Evolutionary conservation across 2,888 invertebrate species (phyloP).

Genomic region (Acanthosepion lycidas): DNA sequence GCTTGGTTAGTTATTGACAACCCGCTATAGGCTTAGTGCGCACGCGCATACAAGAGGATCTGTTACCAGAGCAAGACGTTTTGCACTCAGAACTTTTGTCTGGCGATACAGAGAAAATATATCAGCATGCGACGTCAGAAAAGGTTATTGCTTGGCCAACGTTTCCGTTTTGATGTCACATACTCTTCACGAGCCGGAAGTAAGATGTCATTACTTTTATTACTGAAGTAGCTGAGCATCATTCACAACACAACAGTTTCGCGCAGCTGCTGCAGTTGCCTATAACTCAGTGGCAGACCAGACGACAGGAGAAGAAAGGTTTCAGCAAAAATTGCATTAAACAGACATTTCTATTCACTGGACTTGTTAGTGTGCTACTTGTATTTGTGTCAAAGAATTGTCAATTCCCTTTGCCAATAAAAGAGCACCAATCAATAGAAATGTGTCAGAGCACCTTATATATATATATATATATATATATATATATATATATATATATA

Average conservation of each 20-base stretch:
- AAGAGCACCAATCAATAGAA: too few species aligned
- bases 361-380: too few species aligned
- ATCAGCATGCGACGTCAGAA: not conserved
- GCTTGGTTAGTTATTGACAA: too few species aligned
- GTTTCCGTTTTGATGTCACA: not conserved
- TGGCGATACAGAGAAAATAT: not conserved
- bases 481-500: too few species aligned
- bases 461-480: too few species aligned
- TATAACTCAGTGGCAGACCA: not conserved
- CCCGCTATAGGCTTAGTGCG: too few species aligned
- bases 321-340: not conserved
- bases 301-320: not conserved
- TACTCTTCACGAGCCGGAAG: not conserved
- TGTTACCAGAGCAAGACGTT: too few species aligned
- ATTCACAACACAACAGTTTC: not conserved
- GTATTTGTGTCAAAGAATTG: too few species aligned
- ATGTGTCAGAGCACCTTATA: too few species aligned
- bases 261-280: not conserved
- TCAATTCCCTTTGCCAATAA: too few species aligned
- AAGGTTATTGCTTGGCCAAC: not conserved
- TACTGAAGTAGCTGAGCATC: not conserved
- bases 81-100: not conserved
- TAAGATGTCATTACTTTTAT: not conserved
- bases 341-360: too few species aligned
- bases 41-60: too few species aligned